Evolutionary conservation across 2,797 vertebrate species (phyloP), one percentile per base, ranked within the genome.

Genomic region (Sebastes dallii): DNA sequence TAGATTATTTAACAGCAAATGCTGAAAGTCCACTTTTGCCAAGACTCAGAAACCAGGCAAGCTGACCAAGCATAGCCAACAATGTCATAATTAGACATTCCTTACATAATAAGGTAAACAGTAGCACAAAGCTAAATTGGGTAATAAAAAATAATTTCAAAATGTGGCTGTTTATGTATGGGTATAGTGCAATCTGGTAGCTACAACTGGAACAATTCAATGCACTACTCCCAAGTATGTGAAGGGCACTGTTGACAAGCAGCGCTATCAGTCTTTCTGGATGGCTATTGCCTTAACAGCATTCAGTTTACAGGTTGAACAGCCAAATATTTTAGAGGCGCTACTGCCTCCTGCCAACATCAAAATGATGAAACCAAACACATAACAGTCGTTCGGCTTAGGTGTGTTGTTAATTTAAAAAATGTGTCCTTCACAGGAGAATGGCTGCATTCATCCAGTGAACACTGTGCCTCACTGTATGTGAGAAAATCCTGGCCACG

Each of bases 1-100:
- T 58, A 78, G 86, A 89, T 88, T 87, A 87, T 88, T 89, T 78
- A 88, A 89, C 88, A 55, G 54, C 60, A 80, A 87, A 82, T 77
- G 84, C 78, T 86, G 64, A 83, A 87, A 77, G 74, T 90, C 75
- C 77, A 85, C 55, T 75, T 89, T 81, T 82, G 82, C 77, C 77
- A 86, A 71, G 64, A 77, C 76, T 82, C 36, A 66, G 58, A 81
- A 75, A 81, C 76, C 78, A 64, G 66, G 67, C 36, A 20, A 60
- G 77, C 80, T 50, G 58, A 82, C 79, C 69, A 27, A 79, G 70
- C 50, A 24, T 14, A 27, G 75, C 66, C 77, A 79, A 85, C 70
- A 78, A 69, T 34, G 20, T 72, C 62, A 56, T 72, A 82, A 86
- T 78, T 27, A 65, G 59, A 77, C 61, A 66, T 77, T 75, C 58